Percentiles rank a stretch among this genome's conserved stretches.
phyloP scores from a whole-genome alignment of 1,140 invertebrate genomes.

The Chrysoperla carnea region DNA sequence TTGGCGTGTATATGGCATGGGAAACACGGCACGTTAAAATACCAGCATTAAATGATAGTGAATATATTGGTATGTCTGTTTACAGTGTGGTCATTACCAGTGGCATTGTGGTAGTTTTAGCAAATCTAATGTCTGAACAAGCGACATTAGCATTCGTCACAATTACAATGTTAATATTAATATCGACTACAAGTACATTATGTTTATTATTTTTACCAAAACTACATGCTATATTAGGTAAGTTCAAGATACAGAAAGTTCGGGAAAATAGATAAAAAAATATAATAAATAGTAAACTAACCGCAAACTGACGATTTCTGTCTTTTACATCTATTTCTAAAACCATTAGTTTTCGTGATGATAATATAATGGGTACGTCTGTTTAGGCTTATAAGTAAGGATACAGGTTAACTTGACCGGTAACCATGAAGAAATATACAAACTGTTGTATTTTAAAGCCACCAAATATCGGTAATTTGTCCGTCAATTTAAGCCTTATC shows the following conservation, averaged over 20 bases:
- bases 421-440: too few species aligned
- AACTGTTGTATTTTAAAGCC: too few species aligned
- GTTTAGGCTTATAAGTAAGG: too few species aligned
- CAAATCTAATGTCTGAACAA: slow-evolving; percentile 67
- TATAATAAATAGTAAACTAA: too few species aligned
- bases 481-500: too few species aligned
- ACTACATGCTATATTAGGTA: slow-evolving; percentile 32
- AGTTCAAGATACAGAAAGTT: slow-evolving; percentile 34
- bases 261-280: too few species aligned
- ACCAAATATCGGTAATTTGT: too few species aligned
- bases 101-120: slow-evolving; percentile 65
- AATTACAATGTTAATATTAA: slow-evolving; percentile 63
- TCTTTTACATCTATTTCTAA: too few species aligned
- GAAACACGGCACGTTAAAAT: slow-evolving; percentile 94
- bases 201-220: slow-evolving; percentile 79
- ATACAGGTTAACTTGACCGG: too few species aligned
- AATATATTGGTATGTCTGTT: slow-evolving; percentile 87
- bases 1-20: slow-evolving; percentile 95
- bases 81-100: slow-evolving; percentile 83
- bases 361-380: too few species aligned
- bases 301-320: too few species aligned
- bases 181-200: slow-evolving; percentile 71
- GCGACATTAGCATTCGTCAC: slow-evolving; percentile 70
- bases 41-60: slow-evolving; percentile 91
- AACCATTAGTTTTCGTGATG: too few species aligned